A percentile compares a stretch with the other conserved stretches of the same genome.
Conservation (phyloP, 2,888 invertebrate species). For the Xestoiulus laeticollis region DNA sequence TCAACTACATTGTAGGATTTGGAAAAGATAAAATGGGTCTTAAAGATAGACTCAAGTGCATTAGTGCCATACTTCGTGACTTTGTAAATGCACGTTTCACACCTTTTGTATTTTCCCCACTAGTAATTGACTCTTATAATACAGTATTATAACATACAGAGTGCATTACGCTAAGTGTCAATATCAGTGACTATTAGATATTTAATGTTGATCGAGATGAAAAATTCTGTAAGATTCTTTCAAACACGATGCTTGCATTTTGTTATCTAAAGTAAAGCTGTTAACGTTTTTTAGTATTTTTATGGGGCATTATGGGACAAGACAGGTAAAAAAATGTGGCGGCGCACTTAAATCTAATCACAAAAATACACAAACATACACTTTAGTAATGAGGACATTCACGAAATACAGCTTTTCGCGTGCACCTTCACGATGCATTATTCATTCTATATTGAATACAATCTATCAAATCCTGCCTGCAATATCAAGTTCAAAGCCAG, state of each 20-base stretch:
- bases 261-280: slow-evolving; percentile 14
- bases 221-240: neutral
- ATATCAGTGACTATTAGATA: neutral
- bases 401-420: neutral
- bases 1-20: neutral
- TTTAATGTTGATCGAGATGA: neutral
- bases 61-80: slow-evolving; percentile 13
- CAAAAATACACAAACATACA: neutral
- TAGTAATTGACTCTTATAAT: neutral
- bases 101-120: neutral
- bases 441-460: neutral
- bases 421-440: neutral
- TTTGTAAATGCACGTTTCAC: neutral
- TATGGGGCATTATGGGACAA: neutral
- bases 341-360: neutral
- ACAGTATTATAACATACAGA: neutral
- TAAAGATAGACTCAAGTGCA: neutral
- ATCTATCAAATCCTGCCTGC: neutral
- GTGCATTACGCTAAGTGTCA: slow-evolving; percentile 21
- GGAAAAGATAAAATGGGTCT: neutral
- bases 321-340: neutral
- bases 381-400: neutral
- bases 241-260: slow-evolving; percentile 6
- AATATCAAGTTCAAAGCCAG: neutral
- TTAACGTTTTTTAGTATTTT: neutral